A percentile compares a stretch with the other conserved stretches of the same genome.
These are phyloP conservation scores for Otocyon megalotis DNA, from an alignment of 2,113 vertebrate genomes.

Conservation along the genomic window DNA sequence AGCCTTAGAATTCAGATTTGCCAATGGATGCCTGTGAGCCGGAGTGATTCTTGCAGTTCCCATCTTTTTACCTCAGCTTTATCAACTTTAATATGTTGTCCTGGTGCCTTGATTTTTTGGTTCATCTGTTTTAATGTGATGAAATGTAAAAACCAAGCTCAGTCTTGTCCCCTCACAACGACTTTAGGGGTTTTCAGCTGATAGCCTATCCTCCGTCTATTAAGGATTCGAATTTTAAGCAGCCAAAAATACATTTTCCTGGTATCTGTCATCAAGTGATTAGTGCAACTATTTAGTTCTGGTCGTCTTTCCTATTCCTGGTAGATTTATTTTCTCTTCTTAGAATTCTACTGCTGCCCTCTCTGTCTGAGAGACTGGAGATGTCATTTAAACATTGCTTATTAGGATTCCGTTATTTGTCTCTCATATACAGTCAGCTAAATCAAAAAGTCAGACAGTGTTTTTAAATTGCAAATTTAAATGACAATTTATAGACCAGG, in stretches of 20 bases:
- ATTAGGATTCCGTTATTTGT: conserved; percentile 85
- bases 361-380: conserved; percentile 80
- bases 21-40: neutral
- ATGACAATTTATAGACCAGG: conserved; percentile 84
- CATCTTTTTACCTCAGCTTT: conserved; percentile 66
- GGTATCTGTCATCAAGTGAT: conserved; percentile 80
- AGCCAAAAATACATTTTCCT: conserved; percentile 68
- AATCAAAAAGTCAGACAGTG: conserved; percentile 83
- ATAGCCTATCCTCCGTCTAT: conserved; percentile 62
- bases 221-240: conserved; percentile 76
- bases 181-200: conserved; percentile 57
- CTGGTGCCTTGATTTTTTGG: conserved; percentile 77
- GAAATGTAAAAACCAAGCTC: conserved; percentile 72
- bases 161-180: conserved; percentile 60
- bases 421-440: conserved; percentile 80
- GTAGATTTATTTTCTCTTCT: conserved; percentile 82
- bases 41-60: neutral
- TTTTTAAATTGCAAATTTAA: conserved; percentile 86
- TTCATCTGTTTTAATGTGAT: conserved; percentile 82
- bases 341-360: conserved; percentile 75
- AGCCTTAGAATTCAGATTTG: neutral
- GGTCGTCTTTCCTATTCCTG: conserved; percentile 77
- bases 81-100: conserved; percentile 73
- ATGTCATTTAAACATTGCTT: conserved; percentile 83
- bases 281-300: conserved; percentile 82